Percentiles rank a stretch among this genome's conserved stretches.
Conservation (phyloP, 1,140 invertebrate species). For the Calosoma granatense region DNA sequence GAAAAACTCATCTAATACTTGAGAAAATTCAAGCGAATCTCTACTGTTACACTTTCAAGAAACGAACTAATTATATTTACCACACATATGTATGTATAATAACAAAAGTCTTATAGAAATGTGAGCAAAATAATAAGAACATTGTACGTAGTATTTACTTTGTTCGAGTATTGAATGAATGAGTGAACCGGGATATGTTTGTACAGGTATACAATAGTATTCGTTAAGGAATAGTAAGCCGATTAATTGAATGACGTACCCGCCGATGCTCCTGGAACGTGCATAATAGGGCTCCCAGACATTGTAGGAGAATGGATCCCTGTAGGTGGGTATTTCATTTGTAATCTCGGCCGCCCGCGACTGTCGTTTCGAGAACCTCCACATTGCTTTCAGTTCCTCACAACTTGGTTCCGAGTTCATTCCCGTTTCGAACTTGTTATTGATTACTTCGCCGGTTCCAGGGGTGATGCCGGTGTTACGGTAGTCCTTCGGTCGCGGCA, state of each 20-base stretch:
- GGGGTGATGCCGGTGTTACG: slow-evolving; percentile 5
- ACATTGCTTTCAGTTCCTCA: slow-evolving; percentile 80
- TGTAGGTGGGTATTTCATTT: slow-evolving; percentile 70
- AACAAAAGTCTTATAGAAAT: too few relatives aligned
- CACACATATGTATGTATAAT: too few relatives aligned
- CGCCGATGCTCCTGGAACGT: slow-evolving; percentile 37
- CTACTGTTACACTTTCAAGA: background rate
- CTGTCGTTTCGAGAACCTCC: slow-evolving; percentile 81
- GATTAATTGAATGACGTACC: too few relatives aligned
- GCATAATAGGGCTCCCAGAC: slow-evolving; percentile 63
- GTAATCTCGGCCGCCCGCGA: slow-evolving; percentile 75
- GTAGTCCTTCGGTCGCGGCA: slow-evolving; percentile 25
- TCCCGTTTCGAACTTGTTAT: slow-evolving; percentile 19
- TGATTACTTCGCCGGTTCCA: slow-evolving; percentile 25
- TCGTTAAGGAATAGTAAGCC: too few relatives aligned
- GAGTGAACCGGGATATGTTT: too few relatives aligned
- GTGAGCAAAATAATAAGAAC: too few relatives aligned
- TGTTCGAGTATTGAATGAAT: too few relatives aligned
- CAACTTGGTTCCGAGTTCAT: slow-evolving; percentile 60
- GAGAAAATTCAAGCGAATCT: background rate
- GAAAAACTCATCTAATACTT: background rate
- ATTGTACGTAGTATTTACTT: too few relatives aligned
- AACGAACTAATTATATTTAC: background rate
- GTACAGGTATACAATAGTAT: too few relatives aligned
- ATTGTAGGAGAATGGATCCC: slow-evolving; percentile 70